These are phyloP conservation scores for Syngnathoides biaculeatus DNA, from an alignment of 2,113 vertebrate genomes.

Conservation along the genomic window DNA sequence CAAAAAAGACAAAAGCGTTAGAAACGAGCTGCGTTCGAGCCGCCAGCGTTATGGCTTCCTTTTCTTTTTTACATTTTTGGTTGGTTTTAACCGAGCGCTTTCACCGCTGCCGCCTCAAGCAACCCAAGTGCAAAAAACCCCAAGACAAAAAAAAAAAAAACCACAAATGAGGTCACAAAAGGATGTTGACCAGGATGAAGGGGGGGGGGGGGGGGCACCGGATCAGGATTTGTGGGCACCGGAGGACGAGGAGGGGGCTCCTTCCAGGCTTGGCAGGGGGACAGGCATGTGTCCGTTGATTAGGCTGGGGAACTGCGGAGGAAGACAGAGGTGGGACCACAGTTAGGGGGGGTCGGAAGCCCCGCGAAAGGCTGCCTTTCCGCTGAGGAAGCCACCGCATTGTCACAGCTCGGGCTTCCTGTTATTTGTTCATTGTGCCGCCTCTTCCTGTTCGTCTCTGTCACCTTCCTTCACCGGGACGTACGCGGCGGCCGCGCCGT, in stretches of 20 bases:
- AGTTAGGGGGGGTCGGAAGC: slow-evolving; percentile 48
- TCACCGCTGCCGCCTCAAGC: slow-evolving; percentile 54
- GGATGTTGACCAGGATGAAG: slow-evolving; percentile 13
- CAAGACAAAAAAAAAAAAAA: too few species aligned
- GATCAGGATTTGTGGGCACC: slow-evolving; percentile 88
- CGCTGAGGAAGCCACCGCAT: slow-evolving; percentile 67
- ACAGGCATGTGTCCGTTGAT: slow-evolving; percentile 90
- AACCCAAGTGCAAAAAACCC: slow-evolving; percentile 56
- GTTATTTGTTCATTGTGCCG: slow-evolving; percentile 51
- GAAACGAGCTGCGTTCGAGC: slow-evolving; percentile 18
- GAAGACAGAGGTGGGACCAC: slow-evolving; percentile 54
- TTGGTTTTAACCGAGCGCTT: slow-evolving; percentile 63
- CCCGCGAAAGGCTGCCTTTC: slow-evolving; percentile 50
- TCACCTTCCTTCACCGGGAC: slow-evolving; percentile 10
- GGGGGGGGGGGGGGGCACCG: not conserved
- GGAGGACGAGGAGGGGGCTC: slow-evolving; percentile 87
- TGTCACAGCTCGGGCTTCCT: slow-evolving; percentile 64
- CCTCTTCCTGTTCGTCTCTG: slow-evolving; percentile 57
- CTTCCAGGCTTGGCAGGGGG: slow-evolving; percentile 85
- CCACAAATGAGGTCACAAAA: slow-evolving; percentile 55
- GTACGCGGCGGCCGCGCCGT: too few species aligned
- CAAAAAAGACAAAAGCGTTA: slow-evolving; percentile 36
- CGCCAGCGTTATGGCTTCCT: slow-evolving; percentile 18
- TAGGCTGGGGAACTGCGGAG: slow-evolving; percentile 87
- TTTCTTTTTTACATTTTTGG: slow-evolving; percentile 53